Evolutionary conservation across 2,113 vertebrate genomes (phyloP).

Genomic region (Paraplagusia blochii): DNA sequence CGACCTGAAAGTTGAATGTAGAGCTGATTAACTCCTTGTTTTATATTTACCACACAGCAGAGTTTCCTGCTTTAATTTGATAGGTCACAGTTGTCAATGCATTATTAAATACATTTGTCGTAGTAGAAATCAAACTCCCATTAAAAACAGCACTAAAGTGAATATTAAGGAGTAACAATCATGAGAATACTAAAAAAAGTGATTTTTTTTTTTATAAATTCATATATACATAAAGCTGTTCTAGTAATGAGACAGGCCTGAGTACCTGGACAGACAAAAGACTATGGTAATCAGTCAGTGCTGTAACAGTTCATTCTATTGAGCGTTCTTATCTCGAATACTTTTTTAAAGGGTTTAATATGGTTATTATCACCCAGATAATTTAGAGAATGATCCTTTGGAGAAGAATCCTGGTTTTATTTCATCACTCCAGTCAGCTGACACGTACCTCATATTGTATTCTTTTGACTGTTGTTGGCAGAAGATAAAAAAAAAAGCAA

Average conservation of each 20-base stretch:
- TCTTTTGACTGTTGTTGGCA: constrained; percentile 10
- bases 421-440: constrained; percentile 12
- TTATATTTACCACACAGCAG: background rate
- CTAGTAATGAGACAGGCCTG: background rate
- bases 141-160: background rate
- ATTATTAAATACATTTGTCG: background rate
- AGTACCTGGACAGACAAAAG: background rate
- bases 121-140: background rate
- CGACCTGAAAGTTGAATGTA: too few species aligned
- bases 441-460: constrained; percentile 31
- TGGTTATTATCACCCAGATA: constrained; percentile 11
- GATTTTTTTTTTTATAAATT: too few species aligned
- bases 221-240: too few species aligned
- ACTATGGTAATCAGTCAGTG: background rate
- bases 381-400: constrained; percentile 30
- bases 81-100: background rate
- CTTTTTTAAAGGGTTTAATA: constrained; percentile 4
- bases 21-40: too few species aligned
- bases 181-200: too few species aligned
- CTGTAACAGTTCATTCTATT: constrained; percentile 26
- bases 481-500: constrained; percentile 21
- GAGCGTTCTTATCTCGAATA: constrained; percentile 37
- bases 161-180: too few species aligned
- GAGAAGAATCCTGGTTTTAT: constrained; percentile 6
- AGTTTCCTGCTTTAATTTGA: background rate